A percentile compares a stretch with the other conserved stretches of the same genome.
Evolutionary conservation across 23 tunicate genomes (phyloP).

Genomic region (Diplosoma virens): DNA sequence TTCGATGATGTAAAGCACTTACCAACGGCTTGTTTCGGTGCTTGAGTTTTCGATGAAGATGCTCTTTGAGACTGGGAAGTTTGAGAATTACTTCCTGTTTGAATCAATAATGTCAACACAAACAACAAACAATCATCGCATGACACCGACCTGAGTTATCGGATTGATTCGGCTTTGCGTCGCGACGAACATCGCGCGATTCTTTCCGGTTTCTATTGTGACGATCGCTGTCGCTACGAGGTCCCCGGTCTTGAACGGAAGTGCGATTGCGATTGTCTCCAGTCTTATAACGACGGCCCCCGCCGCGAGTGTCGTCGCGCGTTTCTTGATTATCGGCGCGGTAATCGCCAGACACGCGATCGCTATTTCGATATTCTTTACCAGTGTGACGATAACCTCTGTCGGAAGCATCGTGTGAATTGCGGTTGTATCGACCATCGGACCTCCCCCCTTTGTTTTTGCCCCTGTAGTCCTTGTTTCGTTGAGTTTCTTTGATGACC

Average conservation of each 20-base stretch:
- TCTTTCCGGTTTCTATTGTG: slow-evolving; percentile 32
- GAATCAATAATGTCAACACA: neutral
- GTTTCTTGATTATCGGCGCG: neutral
- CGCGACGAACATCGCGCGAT: neutral
- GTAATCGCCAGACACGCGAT: neutral
- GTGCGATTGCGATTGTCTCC: neutral
- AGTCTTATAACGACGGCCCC: neutral
- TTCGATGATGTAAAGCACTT: neutral
- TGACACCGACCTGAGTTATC: no score
- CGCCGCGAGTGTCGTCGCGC: slow-evolving; percentile 50
- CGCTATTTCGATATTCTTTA: neutral
- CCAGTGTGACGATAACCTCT: neutral
- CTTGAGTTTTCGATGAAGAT: neutral
- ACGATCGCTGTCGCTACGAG: slow-evolving; percentile 16
- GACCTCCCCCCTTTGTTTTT: neutral
- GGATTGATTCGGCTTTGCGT: no score
- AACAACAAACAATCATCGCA: neutral
- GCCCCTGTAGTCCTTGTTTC: neutral
- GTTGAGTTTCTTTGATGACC: neutral
- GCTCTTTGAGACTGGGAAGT: neutral
- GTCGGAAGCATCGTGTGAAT: neutral
- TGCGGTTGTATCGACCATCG: neutral
- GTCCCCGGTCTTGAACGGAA: neutral
- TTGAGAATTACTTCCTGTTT: no score
- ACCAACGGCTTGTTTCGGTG: neutral